A percentile compares a stretch with the other conserved stretches of the same genome.
These are phyloP conservation scores for Malurus elegans DNA, from an alignment of 2,113 vertebrate species.

Conservation along the genomic window DNA sequence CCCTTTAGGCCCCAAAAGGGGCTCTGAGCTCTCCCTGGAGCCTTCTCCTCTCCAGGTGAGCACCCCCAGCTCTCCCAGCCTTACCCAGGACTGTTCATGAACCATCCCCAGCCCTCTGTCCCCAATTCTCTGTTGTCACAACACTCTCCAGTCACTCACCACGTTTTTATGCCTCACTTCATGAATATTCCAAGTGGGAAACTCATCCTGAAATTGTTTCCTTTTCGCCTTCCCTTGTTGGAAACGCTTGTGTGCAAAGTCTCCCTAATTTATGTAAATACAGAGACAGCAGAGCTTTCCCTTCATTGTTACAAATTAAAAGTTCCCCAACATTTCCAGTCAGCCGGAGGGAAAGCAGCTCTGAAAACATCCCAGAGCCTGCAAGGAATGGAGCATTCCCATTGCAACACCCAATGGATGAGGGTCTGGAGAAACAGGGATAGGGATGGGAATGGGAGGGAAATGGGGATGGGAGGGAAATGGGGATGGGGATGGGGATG, in stretches of 20 bases:
- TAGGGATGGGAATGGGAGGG: not conserved
- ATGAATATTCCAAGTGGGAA: slow-evolving; percentile 52
- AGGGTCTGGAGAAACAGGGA: not conserved
- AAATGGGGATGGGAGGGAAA: not conserved
- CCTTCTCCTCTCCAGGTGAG: not conserved
- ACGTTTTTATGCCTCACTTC: not conserved
- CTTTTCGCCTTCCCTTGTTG: slow-evolving; percentile 17
- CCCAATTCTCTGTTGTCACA: not conserved
- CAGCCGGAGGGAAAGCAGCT: slow-evolving; percentile 3
- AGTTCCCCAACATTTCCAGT: slow-evolving; percentile 52
- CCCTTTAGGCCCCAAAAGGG: not conserved
- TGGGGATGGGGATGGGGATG: not conserved
- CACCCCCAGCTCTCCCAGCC: not conserved
- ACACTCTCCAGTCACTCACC: not conserved
- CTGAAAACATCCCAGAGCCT: not conserved
- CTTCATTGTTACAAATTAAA: slow-evolving; percentile 47
- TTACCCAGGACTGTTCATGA: not conserved
- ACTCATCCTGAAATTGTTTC: slow-evolving; percentile 23
- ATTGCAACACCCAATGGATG: accelerated
- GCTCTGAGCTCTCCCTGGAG: not conserved
- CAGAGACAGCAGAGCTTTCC: not conserved
- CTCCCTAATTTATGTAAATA: slow-evolving; percentile 52
- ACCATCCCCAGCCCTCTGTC: not conserved
- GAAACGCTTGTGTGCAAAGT: slow-evolving; percentile 40
- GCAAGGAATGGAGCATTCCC: not conserved